Evolutionary conservation across 1,140 invertebrate genomes (phyloP), one percentile per base, ranked within the genome.

Genomic region (Drosophila cardini): DNA sequence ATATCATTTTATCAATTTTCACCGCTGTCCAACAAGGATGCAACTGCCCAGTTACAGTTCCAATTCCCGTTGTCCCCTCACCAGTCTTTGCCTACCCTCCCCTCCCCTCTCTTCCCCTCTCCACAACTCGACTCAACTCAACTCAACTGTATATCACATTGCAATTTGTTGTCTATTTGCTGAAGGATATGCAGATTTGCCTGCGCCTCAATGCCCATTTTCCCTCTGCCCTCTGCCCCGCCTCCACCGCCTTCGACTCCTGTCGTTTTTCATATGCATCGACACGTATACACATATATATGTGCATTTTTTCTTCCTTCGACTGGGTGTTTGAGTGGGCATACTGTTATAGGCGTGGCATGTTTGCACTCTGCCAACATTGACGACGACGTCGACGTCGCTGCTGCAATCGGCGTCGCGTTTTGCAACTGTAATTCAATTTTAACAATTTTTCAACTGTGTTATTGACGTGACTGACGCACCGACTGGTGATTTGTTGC

Each of bases 381-480:
- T 26, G 26, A 48, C 48, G 48, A 15, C 48, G n/a, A 26, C 67
- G 68, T 16, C 52, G 50, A 56, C 69, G 62, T 65, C 56, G 64
- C 70, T 18, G 57, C 67, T 70, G 68, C 68, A 89, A 78, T 87
- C 84, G 81, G 61, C 60, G 55, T 64, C 76, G 84, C 83, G 83
- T 83, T 87, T 89, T 89, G 84, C 84, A 91, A 91, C 90, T 91
- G 90, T 91, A 91, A 91, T 91, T 91, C 90, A 91, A 91, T 91
- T 91, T 91, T 91, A 91, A 91, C 90, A 91, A 91, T 91, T 91
- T 91, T 91, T 91, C 90, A 91, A 91, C 85, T 91, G 85, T 86
- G 83, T 91, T 91, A 90, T 91, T 91, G 90, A 91, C 90, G 82
- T 90, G 90, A 83, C 86, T 90, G 90, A 83, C 86, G 90, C 90